Percentiles rank a stretch among this genome's conserved stretches.
These are phyloP conservation scores for Lemur catta DNA, from an alignment of 2,797 vertebrate genomes.

Conservation along the genomic window DNA sequence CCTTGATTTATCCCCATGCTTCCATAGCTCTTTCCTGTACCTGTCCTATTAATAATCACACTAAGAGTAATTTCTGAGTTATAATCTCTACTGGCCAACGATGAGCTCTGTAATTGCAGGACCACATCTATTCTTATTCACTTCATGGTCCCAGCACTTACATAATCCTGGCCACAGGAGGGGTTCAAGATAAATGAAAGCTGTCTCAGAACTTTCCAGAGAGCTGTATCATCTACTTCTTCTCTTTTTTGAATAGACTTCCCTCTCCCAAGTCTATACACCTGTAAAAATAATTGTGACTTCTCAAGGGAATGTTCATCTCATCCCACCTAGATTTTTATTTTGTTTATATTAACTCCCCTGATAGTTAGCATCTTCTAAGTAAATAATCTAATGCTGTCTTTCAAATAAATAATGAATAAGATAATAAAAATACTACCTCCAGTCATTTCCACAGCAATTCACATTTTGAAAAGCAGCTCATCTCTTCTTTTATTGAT, in stretches of 20 bases:
- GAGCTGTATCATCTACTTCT: background rate
- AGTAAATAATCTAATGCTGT: constrained; percentile 40
- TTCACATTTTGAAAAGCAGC: constrained; percentile 46
- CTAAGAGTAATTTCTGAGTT: background rate
- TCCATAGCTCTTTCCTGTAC: background rate
- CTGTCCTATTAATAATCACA: background rate
- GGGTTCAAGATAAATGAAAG: background rate
- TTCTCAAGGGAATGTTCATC: constrained; percentile 17
- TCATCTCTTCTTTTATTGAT: constrained; percentile 30
- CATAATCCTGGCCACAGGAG: background rate
- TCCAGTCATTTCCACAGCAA: constrained; percentile 5
- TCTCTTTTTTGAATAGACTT: background rate
- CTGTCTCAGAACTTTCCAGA: background rate
- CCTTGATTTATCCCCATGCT: background rate
- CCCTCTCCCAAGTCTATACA: background rate
- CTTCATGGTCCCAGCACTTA: background rate
- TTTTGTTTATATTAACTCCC: background rate
- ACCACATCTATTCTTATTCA: background rate
- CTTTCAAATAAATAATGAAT: constrained; percentile 50
- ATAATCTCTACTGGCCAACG: background rate
- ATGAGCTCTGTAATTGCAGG: background rate
- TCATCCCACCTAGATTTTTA: constrained; percentile 20
- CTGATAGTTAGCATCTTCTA: background rate
- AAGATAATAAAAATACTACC: constrained; percentile 29
- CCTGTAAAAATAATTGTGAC: constrained; percentile 15